Conservation (phyloP, 2,888 invertebrate genomes). For the Hecatera dysodea region DNA sequence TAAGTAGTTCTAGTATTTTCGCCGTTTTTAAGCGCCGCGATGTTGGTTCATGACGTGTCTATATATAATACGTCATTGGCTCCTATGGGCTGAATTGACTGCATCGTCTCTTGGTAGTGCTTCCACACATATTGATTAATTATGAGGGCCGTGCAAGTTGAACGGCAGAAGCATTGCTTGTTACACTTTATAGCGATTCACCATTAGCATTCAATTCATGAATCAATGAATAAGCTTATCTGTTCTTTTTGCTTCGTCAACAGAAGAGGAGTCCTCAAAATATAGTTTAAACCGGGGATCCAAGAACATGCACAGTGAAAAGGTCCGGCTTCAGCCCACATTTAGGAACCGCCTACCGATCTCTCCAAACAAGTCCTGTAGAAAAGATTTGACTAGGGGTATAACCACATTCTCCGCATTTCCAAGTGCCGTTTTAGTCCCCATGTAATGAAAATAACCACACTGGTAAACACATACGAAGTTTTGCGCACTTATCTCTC, state of each 20-base stretch:
- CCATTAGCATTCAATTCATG: slow-evolving; percentile 4
- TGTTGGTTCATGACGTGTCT: no score
- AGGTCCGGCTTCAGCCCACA: slow-evolving; percentile 21
- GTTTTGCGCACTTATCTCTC: slow-evolving; percentile 34
- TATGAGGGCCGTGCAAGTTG: slow-evolving; percentile 5
- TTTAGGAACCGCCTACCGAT: slow-evolving; percentile 18
- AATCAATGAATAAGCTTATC: slow-evolving; percentile 4
- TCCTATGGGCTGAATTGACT: not conserved
- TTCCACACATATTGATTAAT: slow-evolving; percentile 9
- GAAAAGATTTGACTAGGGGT: slow-evolving; percentile 8
- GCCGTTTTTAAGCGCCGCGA: no score
- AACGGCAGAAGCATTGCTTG: slow-evolving; percentile 2
- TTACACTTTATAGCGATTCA: not conserved
- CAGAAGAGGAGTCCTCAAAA: slow-evolving; percentile 14
- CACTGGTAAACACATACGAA: slow-evolving; percentile 29
- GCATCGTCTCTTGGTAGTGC: slow-evolving; percentile 7
- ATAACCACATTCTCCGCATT: slow-evolving; percentile 12
- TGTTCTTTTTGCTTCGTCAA: slow-evolving; percentile 19
- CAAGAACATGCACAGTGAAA: slow-evolving; percentile 19
- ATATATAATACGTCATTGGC: no score
- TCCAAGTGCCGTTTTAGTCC: slow-evolving; percentile 20
- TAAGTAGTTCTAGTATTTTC: no score
- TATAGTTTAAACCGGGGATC: not conserved
- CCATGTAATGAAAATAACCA: slow-evolving; percentile 21
- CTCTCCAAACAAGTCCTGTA: slow-evolving; percentile 22